Base-by-base conservation (phyloP, 2,113 vertebrate genomes). In the Terrapene triunguis region DNA sequence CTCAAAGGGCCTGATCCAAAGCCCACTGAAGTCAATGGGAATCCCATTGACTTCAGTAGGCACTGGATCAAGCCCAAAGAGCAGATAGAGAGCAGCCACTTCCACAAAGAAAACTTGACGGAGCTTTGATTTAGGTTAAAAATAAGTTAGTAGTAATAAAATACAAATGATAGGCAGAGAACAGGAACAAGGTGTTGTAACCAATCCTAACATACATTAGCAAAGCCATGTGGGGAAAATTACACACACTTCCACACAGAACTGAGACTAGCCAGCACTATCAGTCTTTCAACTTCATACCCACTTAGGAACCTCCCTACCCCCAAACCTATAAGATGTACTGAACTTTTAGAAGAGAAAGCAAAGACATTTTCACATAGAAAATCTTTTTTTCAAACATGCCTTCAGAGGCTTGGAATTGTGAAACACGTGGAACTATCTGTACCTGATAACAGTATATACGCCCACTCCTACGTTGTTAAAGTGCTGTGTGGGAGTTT, bases 121-220 rank as follows among this genome's bases (percentile, higher is more conserved):
- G 84, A 47, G 17, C 82, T 90, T 95, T 38, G 35, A 72, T 62
- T 87, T 85, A 85, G 13, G 80, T 91, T 85, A 94, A 89, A 21
- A 85, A 6, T 14, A 51, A 85, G 12, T 42, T 89, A 74, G 85
- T 91, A 27, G 14, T 79, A 87, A 89, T 35, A 93, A 57, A 94
- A 89, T 53, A 55, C 89, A 96, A 84, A 3, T 14, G 50, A 69
- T 14, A 76, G 47, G 25, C n/a, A 89, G 53, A 72, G 44, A 78
- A 16, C 22, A 9, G 11, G 42, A 84, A 95, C 0, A 35, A 65
- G 83, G 72, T 2, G 9, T 80, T 69, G 83, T 3, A 84, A 47
- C 4, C 24, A 55, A 32, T 88, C 91, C 32, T 81, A 5, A 7
- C 82, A 87, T 91, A 59, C 59, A 90, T 19, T 90, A 1, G 16